Conservation (phyloP, 2,113 vertebrate genomes). For the Diadophis punctatus region DNA sequence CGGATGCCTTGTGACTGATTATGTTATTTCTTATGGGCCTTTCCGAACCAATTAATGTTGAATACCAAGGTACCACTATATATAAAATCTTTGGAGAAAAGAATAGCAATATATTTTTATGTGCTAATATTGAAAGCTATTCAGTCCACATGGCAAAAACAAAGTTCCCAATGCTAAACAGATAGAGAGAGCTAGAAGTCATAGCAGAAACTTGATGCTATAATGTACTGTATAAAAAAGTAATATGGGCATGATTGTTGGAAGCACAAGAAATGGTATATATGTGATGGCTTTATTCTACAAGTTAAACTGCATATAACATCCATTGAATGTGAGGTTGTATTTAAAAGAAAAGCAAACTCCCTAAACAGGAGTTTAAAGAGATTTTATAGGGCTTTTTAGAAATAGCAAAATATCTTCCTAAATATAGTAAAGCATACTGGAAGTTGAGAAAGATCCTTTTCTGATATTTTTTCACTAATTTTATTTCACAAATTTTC, state of each 20-base stretch:
- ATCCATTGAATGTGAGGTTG: no score
- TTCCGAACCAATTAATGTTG: not conserved
- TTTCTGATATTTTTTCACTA: no score
- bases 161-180: not conserved
- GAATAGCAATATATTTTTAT: not conserved
- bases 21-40: not conserved
- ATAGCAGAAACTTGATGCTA: not conserved
- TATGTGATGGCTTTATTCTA: not conserved
- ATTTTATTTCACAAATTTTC: no score
- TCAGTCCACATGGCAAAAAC: not conserved
- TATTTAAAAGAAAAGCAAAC: no score
- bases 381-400: no score
- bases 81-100: not conserved
- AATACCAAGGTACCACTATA: not conserved
- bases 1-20: not conserved
- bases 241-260: not conserved
- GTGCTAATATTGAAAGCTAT: not conserved
- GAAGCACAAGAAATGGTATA: not conserved
- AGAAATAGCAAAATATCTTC: no score
- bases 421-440: no score
- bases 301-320: not conserved
- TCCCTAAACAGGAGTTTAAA: no score
- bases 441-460: no score
- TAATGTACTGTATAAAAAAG: no score
- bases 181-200: not conserved